These are phyloP conservation scores for Ganaspis brasiliensis DNA, from an alignment of 2,888 invertebrate species.

Conservation along the genomic window DNA sequence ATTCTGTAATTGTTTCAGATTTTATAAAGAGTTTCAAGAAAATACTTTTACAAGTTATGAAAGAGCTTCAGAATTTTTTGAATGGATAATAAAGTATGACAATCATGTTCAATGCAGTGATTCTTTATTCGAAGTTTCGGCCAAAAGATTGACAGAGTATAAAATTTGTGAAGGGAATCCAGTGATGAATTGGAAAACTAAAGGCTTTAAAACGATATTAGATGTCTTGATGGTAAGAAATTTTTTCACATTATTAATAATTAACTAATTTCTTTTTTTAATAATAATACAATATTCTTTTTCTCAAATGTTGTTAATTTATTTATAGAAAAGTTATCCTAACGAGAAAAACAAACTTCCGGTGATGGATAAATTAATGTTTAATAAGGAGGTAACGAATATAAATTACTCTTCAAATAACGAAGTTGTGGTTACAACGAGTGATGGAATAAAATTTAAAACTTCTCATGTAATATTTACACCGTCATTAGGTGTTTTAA, in stretches of 20 bases:
- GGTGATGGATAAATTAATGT: constrained; percentile 80
- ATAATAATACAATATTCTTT: no score
- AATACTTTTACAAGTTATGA: constrained; percentile 64
- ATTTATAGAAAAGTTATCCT: constrained; percentile 82
- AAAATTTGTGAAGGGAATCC: constrained; percentile 87
- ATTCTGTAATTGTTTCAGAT: constrained; percentile 62
- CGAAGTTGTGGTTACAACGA: constrained; percentile 82
- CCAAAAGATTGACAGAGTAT: constrained; percentile 84
- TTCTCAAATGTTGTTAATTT: no score
- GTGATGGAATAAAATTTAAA: constrained; percentile 82
- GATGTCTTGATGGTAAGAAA: constrained; percentile 85
- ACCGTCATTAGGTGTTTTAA: constrained; percentile 86
- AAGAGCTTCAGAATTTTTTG: constrained; percentile 81
- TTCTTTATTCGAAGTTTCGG: constrained; percentile 86
- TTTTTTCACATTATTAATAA: constrained; percentile 19
- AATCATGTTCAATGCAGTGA: constrained; percentile 84
- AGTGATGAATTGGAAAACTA: constrained; percentile 88
- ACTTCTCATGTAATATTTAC: constrained; percentile 87
- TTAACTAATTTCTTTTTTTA: constrained; percentile 45
- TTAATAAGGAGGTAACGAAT: constrained; percentile 82
- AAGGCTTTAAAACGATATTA: constrained; percentile 86
- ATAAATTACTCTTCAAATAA: constrained; percentile 82
- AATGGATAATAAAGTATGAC: constrained; percentile 83
- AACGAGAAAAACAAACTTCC: constrained; percentile 80
- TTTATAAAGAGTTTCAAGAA: constrained; percentile 63